phyloP scores from a whole-genome alignment of 2,113 vertebrate genomes.

The Bombycilla garrulus region DNA sequence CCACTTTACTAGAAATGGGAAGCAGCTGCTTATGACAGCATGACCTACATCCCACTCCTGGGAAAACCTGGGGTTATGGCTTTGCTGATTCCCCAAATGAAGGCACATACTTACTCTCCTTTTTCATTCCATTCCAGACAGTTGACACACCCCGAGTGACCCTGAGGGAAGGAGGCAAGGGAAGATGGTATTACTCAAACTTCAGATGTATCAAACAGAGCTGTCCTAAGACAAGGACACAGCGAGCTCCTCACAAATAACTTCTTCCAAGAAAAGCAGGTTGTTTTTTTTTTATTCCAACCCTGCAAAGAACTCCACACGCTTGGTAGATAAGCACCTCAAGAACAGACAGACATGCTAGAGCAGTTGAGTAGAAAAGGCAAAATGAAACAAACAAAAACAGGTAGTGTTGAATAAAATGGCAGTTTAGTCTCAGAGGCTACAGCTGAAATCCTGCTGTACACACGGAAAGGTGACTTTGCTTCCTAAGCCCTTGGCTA shows the following conservation, averaged over 20 bases:
- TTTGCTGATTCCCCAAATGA: background rate
- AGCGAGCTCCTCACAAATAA: background rate
- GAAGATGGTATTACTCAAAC: conserved; percentile 3
- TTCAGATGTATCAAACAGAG: background rate
- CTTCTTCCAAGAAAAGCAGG: background rate
- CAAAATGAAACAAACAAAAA: background rate
- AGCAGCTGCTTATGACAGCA: background rate
- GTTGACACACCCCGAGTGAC: conserved; percentile 97
- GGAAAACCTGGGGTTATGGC: background rate
- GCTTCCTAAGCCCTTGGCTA: conserved; percentile 26
- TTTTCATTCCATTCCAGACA: conserved; percentile 98
- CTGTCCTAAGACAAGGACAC: conserved; percentile 2
- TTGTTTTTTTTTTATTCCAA: background rate
- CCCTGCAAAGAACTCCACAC: background rate
- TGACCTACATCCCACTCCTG: background rate
- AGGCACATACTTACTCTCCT: conserved; percentile 90
- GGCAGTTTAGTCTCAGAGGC: conserved; percentile 10
- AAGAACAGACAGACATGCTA: background rate
- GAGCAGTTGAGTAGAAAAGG: background rate
- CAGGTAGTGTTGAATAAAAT: background rate
- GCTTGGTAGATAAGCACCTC: background rate
- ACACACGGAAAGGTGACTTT: background rate
- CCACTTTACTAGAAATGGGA: background rate
- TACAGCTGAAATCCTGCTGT: background rate
- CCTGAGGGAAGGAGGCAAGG: conserved; percentile 72